Conservation (phyloP, 2,113 vertebrate species). For the Macroglossus sobrinus region DNA sequence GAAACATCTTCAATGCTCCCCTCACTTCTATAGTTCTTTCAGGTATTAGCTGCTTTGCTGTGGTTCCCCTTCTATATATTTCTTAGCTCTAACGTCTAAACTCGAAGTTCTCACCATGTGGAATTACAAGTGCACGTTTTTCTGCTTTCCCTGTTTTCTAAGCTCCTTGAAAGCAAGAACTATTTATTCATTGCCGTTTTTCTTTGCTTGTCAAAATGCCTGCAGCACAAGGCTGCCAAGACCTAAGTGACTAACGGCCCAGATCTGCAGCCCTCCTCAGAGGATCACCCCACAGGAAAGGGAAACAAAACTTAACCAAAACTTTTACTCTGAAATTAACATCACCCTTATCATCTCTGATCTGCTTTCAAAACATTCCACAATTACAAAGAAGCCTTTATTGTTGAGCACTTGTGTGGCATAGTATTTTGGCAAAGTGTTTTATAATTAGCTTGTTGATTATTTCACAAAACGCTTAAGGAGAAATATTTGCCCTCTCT, state of each 20-base stretch:
- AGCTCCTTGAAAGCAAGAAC: background rate
- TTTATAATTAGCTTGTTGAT: constrained; percentile 49
- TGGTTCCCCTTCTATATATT: rapidly evolving
- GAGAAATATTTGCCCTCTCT: background rate
- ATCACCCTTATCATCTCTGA: background rate
- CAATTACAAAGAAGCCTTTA: background rate
- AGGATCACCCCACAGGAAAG: background rate
- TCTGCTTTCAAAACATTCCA: constrained; percentile 2
- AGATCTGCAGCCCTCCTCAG: background rate
- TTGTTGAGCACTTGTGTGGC: background rate
- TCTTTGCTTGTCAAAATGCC: background rate
- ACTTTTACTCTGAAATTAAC: background rate
- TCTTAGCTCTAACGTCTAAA: background rate
- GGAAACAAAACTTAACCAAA: background rate
- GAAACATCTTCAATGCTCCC: background rate
- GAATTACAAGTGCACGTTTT: no score
- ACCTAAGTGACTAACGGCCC: background rate
- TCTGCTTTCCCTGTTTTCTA: background rate
- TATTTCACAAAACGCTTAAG: constrained; percentile 15
- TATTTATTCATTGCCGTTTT: background rate
- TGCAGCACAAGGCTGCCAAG: background rate
- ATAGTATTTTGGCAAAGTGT: background rate
- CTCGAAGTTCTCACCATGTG: background rate
- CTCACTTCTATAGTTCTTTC: background rate
- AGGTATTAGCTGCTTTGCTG: background rate